These are phyloP conservation scores for mouse (Mus musculus) DNA, from an alignment of 2,113 vertebrate species.

Conservation along the genomic window DNA sequence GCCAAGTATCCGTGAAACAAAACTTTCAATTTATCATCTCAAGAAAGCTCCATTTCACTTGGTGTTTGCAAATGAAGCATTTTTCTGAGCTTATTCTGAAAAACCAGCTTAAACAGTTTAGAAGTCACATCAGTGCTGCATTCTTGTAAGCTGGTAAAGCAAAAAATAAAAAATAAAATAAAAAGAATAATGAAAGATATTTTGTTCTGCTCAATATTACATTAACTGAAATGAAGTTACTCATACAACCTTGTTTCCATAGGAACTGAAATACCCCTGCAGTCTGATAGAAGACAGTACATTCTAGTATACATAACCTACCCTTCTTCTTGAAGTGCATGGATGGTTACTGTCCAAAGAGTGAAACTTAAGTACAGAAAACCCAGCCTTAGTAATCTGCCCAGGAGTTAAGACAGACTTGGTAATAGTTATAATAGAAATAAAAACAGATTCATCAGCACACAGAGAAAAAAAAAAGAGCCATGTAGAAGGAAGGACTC, in stretches of 20 bases:
- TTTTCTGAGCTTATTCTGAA: constrained; percentile 34
- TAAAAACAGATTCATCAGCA: background rate
- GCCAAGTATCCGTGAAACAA: constrained; percentile 37
- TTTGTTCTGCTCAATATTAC: constrained; percentile 45
- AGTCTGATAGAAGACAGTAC: constrained; percentile 69
- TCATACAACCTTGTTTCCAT: constrained; percentile 76
- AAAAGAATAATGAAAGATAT: constrained; percentile 34
- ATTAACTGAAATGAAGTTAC: constrained; percentile 75
- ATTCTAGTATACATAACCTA: constrained; percentile 62
- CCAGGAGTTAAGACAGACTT: background rate
- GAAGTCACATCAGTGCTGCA: constrained; percentile 17
- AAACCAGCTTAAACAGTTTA: constrained; percentile 57
- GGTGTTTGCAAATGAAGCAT: constrained; percentile 46
- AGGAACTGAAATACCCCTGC: constrained; percentile 65
- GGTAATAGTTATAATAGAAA: constrained; percentile 2
- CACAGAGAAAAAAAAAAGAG: background rate
- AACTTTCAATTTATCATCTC: constrained; percentile 7
- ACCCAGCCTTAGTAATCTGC: constrained; percentile 60
- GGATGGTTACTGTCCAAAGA: constrained; percentile 81
- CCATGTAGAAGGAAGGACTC: background rate
- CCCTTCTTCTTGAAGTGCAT: constrained; percentile 57
- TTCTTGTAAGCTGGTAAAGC: constrained; percentile 74
- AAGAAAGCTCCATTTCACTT: constrained; percentile 16
- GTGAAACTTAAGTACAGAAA: constrained; percentile 67
- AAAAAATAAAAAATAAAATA: constrained; percentile 63